Conservation (phyloP, 2,888 invertebrate genomes). For the Parapristionchus giblindavisi region DNA sequence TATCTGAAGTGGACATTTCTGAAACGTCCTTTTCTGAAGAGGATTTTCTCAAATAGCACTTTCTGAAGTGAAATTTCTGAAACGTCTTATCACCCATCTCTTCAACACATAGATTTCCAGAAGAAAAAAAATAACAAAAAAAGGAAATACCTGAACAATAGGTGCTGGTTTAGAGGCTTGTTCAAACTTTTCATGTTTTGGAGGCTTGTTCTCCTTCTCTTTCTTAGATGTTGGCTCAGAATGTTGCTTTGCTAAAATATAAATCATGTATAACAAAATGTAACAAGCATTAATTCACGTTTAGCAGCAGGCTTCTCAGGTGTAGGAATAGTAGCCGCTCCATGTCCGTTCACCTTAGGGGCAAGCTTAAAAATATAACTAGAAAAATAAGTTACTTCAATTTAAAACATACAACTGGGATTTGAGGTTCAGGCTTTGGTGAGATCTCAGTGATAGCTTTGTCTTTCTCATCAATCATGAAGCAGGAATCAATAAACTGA, state of each 20-base stretch:
- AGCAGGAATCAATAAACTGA: slow-evolving; percentile 35
- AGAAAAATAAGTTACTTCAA: not conserved
- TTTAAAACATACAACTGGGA: not conserved
- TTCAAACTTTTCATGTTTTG: slow-evolving; percentile 24
- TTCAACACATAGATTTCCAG: no score
- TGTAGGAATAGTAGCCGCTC: not conserved
- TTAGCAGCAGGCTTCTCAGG: slow-evolving; percentile 20
- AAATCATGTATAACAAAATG: not conserved
- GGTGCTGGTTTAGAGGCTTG: no score
- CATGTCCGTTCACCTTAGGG: slow-evolving; percentile 5
- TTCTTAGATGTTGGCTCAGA: not conserved
- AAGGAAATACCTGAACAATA: no score
- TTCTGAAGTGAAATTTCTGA: no score
- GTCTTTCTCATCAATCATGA: slow-evolving; percentile 37
- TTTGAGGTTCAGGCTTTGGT: not conserved
- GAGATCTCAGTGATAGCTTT: not conserved
- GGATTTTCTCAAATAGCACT: no score
- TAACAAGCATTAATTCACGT: no score
- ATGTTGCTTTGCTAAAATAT: slow-evolving; percentile 6
- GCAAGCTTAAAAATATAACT: not conserved
- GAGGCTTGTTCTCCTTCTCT: slow-evolving; percentile 9
- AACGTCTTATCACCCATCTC: no score
- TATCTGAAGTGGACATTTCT: no score
- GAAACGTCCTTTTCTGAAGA: no score
- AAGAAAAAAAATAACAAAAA: no score